Percentiles rank a stretch among this genome's conserved stretches.
phyloP scores from a whole-genome alignment of 2,797 vertebrate species.

The Arctocebus calabarensis region DNA sequence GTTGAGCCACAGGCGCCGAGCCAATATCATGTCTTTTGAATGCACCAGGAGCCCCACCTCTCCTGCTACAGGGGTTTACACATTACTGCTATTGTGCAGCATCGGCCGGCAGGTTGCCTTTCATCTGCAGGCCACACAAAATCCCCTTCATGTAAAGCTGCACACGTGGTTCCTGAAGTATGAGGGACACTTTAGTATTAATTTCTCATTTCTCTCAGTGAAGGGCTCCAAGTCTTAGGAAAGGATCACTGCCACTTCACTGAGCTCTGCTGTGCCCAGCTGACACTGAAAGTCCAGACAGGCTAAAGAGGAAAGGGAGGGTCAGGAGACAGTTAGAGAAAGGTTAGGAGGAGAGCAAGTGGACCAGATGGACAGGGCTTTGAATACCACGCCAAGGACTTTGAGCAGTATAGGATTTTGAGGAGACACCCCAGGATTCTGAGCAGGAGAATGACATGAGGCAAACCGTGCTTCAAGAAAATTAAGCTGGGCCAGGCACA shows the following conservation, averaged over 20 bases:
- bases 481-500: no score
- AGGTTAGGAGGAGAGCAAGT: not conserved
- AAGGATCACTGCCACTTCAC: not conserved
- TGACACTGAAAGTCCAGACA: not conserved
- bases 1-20: no score
- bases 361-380: not conserved
- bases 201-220: not conserved
- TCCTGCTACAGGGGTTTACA: conserved; percentile 80
- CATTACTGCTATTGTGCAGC: conserved; percentile 78
- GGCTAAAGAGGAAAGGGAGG: not conserved
- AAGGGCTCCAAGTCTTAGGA: not conserved
- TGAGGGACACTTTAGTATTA: not conserved
- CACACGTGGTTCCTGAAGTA: not conserved
- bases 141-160: conserved; percentile 12
- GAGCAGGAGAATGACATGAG: conserved; percentile 26
- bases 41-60: conserved; percentile 78
- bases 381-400: not conserved
- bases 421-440: not conserved
- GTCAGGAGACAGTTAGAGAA: not conserved
- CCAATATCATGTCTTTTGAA: conserved; percentile 78
- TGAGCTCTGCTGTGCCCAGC: not conserved
- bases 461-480: not conserved
- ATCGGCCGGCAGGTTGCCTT: conserved; percentile 79
- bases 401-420: not conserved
- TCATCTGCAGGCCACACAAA: conserved; percentile 65